Conservation (phyloP, 2,797 vertebrate species). For the Carduelis carduelis region DNA sequence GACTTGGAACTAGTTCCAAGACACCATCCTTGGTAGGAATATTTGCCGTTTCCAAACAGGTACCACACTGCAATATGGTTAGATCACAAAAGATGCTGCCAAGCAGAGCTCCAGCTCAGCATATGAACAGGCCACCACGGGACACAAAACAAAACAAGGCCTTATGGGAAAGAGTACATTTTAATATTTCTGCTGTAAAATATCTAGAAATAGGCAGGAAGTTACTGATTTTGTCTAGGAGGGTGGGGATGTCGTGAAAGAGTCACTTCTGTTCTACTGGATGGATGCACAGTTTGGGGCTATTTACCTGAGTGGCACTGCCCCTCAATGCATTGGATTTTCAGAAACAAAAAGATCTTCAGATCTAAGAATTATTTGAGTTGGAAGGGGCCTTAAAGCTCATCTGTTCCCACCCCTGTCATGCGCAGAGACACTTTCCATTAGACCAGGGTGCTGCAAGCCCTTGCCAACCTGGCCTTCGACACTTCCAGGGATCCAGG, state of each 20-base stretch:
- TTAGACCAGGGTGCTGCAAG: fast-evolving
- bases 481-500: neutral
- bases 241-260: neutral
- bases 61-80: neutral
- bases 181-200: neutral
- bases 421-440: too few species aligned
- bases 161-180: neutral
- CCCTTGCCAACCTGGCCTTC: fast-evolving
- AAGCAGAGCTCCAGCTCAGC: slow-evolving; percentile 13
- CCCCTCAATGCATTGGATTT: neutral
- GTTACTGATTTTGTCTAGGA: neutral
- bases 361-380: neutral
- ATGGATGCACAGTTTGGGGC: neutral
- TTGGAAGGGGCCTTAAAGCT: neutral
- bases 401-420: neutral
- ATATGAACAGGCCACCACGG: neutral
- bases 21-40: neutral
- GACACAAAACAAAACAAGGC: neutral
- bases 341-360: neutral
- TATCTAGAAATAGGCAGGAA: neutral
- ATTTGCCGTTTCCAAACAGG: neutral
- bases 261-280: neutral
- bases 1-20: neutral
- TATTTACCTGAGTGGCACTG: neutral
- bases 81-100: neutral